These are phyloP conservation scores for Drosophila azteca DNA, from an alignment of 1,140 invertebrate genomes.

Conservation along the genomic window DNA sequence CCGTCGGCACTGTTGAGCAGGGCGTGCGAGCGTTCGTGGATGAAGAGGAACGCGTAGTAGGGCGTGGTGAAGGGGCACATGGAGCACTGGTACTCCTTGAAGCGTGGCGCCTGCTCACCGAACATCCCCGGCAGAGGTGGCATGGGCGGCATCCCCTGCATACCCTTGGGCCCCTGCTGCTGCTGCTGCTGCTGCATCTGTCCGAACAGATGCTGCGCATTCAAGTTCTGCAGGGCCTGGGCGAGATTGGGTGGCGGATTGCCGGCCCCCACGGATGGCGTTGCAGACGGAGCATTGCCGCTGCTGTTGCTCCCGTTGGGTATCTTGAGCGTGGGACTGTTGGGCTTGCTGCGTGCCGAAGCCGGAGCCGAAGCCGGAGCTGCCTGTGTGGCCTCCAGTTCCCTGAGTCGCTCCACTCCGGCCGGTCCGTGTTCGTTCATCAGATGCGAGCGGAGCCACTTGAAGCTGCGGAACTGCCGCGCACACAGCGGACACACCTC, in stretches of 20 bases:
- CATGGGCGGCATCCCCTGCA: conserved; percentile 42
- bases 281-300: conserved; percentile 42
- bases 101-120: conserved; percentile 81
- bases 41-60: conserved; percentile 94
- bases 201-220: conserved; percentile 77
- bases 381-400: conserved; percentile 85
- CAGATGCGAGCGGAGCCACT: conserved; percentile 95
- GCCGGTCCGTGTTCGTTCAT: conserved; percentile 92
- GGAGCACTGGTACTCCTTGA: conserved; percentile 93
- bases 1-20: conserved; percentile 62
- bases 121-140: conserved; percentile 85
- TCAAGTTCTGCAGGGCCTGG: conserved; percentile 78
- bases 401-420: conserved; percentile 89
- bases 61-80: conserved; percentile 95
- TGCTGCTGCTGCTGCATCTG: conserved; percentile 66
- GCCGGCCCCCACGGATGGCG: conserved; percentile 8
- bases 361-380: conserved; percentile 3
- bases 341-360: conserved; percentile 70
- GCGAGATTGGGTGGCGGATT: conserved; percentile 65
- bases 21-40: conserved; percentile 93
- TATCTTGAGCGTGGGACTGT: conserved; percentile 86
- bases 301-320: conserved; percentile 84
- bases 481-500: conserved; percentile 94
- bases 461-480: conserved; percentile 93
- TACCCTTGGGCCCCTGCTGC: conserved; percentile 66